Conservation (phyloP, 2,888 invertebrate genomes). For the Muscina levida region DNA sequence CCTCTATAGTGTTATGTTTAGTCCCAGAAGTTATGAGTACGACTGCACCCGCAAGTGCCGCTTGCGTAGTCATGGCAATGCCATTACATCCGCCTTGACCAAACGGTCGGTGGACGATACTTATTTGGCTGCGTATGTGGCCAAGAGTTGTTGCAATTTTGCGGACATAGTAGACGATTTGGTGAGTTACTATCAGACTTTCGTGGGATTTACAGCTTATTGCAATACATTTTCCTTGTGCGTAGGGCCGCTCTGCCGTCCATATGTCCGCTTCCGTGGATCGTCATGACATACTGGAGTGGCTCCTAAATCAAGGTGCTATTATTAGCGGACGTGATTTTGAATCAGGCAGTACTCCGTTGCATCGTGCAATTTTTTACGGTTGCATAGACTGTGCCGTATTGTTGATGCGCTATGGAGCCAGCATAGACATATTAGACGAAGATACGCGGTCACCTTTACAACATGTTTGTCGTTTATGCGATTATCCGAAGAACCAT, state of each 20-base stretch:
- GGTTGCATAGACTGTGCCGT: conserved; percentile 89
- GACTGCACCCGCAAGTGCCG: conserved; percentile 83
- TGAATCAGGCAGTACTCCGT: conserved; percentile 85
- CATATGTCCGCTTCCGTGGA: conserved; percentile 90
- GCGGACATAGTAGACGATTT: conserved; percentile 82
- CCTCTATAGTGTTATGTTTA: too few species aligned
- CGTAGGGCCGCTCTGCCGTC: conserved; percentile 87
- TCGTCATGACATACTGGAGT: conserved; percentile 84
- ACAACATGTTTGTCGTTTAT: conserved; percentile 76
- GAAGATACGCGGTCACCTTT: conserved; percentile 75
- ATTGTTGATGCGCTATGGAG: conserved; percentile 84
- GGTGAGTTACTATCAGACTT: conserved; percentile 80
- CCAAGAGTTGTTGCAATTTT: conserved; percentile 83
- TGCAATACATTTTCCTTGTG: background rate
- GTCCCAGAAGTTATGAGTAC: conserved; percentile 74
- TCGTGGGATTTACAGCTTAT: background rate
- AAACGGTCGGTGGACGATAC: conserved; percentile 83
- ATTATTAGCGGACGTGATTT: conserved; percentile 74
- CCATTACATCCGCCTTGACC: conserved; percentile 84
- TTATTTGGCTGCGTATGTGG: conserved; percentile 83
- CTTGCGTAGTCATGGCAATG: conserved; percentile 79
- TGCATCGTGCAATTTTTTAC: conserved; percentile 91
- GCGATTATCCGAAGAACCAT: conserved; percentile 77
- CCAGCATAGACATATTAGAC: conserved; percentile 75
- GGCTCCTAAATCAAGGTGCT: conserved; percentile 85